Percentiles rank a stretch among this genome's conserved stretches.
Evolutionary conservation across 2,113 vertebrate genomes (phyloP).

Genomic region (Alexandromys fortis): DNA sequence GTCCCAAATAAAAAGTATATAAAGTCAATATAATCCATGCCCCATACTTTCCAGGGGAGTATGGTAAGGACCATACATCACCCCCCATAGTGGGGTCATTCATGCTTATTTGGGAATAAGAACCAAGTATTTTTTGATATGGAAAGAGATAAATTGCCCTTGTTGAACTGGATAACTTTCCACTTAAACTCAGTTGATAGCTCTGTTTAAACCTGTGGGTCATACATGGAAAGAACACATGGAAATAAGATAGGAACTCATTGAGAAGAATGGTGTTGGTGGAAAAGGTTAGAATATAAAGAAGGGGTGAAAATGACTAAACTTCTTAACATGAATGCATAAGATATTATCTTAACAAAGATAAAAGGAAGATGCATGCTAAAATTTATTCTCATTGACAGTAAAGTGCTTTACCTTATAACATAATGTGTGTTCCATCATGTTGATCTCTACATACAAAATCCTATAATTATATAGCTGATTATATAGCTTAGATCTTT

Average conservation of each 20-base stretch:
- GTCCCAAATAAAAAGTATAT: neutral
- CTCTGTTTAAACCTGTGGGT: neutral
- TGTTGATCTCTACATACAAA: no score
- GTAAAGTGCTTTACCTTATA: no score
- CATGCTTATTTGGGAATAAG: neutral
- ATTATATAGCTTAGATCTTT: no score
- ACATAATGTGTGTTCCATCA: no score
- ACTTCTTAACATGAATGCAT: no score
- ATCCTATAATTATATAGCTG: no score
- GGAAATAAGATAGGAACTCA: neutral
- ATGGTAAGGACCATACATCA: neutral
- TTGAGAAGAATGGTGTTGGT: no score
- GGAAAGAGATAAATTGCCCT: neutral
- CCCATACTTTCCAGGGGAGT: neutral
- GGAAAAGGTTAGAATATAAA: no score
- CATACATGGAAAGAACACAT: neutral
- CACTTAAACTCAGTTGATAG: neutral
- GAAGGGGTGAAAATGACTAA: no score
- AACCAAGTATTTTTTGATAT: neutral
- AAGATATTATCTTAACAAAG: no score
- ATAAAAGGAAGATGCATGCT: no score
- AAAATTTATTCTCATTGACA: no score
- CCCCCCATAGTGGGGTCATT: fast-evolving
- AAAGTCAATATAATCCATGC: neutral
- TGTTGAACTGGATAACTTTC: neutral